Evolutionary conservation across 2,113 vertebrate species (phyloP).

Genomic region (Glareola pratincola): DNA sequence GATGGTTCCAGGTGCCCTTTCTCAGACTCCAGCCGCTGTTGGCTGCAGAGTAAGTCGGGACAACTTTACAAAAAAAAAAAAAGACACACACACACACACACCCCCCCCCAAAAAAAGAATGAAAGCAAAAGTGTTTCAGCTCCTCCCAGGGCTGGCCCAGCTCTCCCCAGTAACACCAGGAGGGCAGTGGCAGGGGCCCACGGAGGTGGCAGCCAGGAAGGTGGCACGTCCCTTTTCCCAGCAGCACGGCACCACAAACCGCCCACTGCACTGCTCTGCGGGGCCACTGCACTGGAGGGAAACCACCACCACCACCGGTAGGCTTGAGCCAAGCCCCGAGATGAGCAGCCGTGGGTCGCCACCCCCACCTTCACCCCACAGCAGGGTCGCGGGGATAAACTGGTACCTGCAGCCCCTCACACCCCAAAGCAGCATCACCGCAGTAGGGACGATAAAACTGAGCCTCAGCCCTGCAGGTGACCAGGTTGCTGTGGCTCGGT

Average conservation of each 20-base stretch:
- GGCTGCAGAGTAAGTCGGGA: neutral
- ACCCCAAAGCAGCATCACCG: neutral
- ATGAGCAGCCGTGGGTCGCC: accelerated
- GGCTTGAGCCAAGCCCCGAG: neutral
- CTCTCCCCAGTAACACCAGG: neutral
- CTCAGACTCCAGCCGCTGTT: neutral
- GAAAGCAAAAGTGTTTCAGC: neutral
- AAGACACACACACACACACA: neutral
- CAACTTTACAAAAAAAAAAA: neutral
- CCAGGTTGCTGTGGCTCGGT: neutral
- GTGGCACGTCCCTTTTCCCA: neutral
- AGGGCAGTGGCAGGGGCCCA: neutral
- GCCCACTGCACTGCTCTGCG: neutral
- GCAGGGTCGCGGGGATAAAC: neutral
- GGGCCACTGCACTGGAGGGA: accelerated
- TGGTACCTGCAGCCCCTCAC: neutral
- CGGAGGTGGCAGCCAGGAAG: neutral
- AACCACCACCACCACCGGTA: neutral
- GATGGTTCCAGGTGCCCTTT: neutral
- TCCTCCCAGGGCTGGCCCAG: neutral
- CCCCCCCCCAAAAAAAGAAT: neutral
- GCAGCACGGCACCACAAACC: neutral
- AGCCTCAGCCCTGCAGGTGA: neutral
- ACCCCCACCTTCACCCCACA: neutral
- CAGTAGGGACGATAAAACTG: neutral